Evolutionary conservation across 2,888 invertebrate genomes (phyloP).

Genomic region (Chymomyza fuscimana): DNA sequence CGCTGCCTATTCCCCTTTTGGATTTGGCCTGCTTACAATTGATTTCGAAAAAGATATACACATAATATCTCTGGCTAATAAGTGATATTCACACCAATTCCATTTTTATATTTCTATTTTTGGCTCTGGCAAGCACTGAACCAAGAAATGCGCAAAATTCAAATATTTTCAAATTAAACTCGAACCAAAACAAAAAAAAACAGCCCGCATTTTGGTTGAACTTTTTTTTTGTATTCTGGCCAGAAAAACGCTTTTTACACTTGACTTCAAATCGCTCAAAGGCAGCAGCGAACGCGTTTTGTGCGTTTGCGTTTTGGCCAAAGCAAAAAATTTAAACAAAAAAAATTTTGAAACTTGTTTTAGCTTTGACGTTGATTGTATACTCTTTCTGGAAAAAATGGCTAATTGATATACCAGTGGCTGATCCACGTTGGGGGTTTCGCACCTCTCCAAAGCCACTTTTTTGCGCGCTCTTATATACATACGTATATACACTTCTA

Average conservation of each 20-base stretch:
- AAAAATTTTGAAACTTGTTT: not conserved
- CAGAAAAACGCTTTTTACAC: constrained; percentile 68
- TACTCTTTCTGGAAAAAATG: not conserved
- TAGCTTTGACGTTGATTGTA: not conserved
- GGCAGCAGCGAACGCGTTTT: constrained; percentile 52
- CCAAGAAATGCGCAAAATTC: constrained; percentile 74
- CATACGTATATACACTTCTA: too few species aligned
- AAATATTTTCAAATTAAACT: constrained; percentile 73
- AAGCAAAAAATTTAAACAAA: constrained; percentile 20
- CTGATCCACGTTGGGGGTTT: too few species aligned
- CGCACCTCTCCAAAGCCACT: too few species aligned
- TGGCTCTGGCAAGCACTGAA: constrained; percentile 48
- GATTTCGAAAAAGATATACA: not conserved
- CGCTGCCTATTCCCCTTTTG: not conserved
- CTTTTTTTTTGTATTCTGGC: constrained; percentile 33
- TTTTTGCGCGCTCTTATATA: too few species aligned
- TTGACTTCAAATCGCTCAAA: constrained; percentile 76
- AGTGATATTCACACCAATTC: constrained; percentile 51
- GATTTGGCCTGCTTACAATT: not conserved
- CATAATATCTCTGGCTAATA: constrained; percentile 18
- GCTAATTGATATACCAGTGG: too few species aligned
- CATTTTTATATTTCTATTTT: not conserved
- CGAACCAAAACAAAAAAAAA: constrained; percentile 45
- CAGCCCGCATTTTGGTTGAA: constrained; percentile 21
- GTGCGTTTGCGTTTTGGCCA: constrained; percentile 57